Percentiles rank a stretch among this genome's conserved stretches.
These are phyloP conservation scores for Argyra leucocephala DNA, from an alignment of 2,888 invertebrate genomes.

Conservation along the genomic window DNA sequence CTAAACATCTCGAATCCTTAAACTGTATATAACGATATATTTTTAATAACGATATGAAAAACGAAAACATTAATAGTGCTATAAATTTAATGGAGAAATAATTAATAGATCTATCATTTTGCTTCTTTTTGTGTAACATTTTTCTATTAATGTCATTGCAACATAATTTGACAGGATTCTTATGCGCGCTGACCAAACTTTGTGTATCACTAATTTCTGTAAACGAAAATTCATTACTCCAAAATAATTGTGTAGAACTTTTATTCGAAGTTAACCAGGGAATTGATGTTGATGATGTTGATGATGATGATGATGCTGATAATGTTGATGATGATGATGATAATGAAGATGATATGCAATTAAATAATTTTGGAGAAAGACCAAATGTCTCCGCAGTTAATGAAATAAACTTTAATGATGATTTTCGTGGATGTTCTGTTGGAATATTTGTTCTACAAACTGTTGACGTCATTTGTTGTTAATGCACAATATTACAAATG, in stretches of 20 bases:
- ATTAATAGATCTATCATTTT: not conserved
- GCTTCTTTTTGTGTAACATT: not conserved
- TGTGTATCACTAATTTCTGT: not conserved
- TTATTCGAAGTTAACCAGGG: constrained; percentile 13
- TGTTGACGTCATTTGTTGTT: not conserved
- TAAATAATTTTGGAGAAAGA: not conserved
- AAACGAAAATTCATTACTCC: not conserved
- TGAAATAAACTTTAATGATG: not conserved
- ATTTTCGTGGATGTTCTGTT: not conserved
- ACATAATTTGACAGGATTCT: not conserved
- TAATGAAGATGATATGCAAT: not conserved
- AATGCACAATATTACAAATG: not conserved
- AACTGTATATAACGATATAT: constrained; percentile 23
- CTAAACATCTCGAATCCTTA: constrained; percentile 1
- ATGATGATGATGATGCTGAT: constrained; percentile 12
- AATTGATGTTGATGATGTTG: constrained; percentile 8
- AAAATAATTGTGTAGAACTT: not conserved
- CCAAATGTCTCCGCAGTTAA: not conserved
- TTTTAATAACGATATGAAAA: constrained; percentile 28
- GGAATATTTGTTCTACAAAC: not conserved
- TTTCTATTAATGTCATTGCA: not conserved
- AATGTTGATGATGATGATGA: constrained; percentile 10
- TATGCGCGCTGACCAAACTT: not conserved
- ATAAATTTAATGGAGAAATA: not conserved
- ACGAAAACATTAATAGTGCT: not conserved